A percentile compares a stretch with the other conserved stretches of the same genome.
Conservation (phyloP, 2,888 invertebrate species). For the Drosophila limbata region DNA sequence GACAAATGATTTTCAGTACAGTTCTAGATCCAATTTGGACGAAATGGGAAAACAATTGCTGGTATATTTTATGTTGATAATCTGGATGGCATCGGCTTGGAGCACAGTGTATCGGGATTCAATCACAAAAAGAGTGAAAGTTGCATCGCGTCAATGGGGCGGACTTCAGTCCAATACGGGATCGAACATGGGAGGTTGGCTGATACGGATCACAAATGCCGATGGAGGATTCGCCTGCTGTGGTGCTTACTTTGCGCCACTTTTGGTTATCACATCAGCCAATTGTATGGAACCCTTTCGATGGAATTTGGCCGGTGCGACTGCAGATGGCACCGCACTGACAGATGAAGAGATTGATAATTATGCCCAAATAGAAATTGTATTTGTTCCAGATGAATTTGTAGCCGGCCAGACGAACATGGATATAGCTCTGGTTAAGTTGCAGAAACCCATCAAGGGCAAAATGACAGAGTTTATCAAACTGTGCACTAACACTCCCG, state of each 20-base stretch:
- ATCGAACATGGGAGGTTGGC: slow-evolving; percentile 46
- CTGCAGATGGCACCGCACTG: slow-evolving; percentile 28
- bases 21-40: not conserved
- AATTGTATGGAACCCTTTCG: slow-evolving; percentile 49
- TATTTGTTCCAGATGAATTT: slow-evolving; percentile 39
- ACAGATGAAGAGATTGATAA: not conserved
- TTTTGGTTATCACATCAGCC: slow-evolving; percentile 51
- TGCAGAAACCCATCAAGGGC: slow-evolving; percentile 43
- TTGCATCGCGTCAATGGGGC: slow-evolving; percentile 19
- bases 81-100: not conserved
- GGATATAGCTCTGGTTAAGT: slow-evolving; percentile 50
- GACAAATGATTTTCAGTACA: not conserved
- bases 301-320: slow-evolving; percentile 3
- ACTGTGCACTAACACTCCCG: not conserved
- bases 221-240: slow-evolving; percentile 30
- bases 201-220: slow-evolving; percentile 30
- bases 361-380: slow-evolving; percentile 22
- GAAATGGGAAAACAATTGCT: slow-evolving; percentile 14
- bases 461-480: slow-evolving; percentile 48
- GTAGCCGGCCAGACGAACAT: not conserved
- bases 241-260: slow-evolving; percentile 43
- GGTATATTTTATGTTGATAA: not conserved
- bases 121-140: not conserved
- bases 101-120: slow-evolving; percentile 17
- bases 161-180: slow-evolving; percentile 23